A percentile compares a stretch with the other conserved stretches of the same genome.
Evolutionary conservation across 1,140 invertebrate genomes (phyloP).

Genomic region (Scaptomyza pallida): DNA sequence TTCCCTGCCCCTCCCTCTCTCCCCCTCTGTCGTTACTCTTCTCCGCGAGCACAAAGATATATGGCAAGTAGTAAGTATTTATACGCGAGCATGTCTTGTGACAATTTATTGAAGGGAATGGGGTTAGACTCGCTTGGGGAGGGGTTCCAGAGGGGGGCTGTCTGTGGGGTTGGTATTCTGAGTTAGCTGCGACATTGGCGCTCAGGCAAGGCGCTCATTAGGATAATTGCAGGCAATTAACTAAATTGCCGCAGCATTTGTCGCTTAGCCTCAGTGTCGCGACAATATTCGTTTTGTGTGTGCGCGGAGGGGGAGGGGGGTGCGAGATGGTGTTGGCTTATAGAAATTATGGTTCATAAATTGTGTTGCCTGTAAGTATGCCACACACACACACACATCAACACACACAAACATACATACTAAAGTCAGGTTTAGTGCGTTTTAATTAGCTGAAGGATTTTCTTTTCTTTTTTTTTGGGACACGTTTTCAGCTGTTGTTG

Average conservation of each 20-base stretch:
- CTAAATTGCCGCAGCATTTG: conserved; percentile 81
- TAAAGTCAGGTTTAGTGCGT: conserved; percentile 63
- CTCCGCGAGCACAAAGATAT: conserved; percentile 32
- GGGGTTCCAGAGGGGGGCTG: not conserved
- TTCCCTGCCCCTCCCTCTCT: no score
- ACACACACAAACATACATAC: conserved; percentile 5
- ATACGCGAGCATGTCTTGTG: conserved; percentile 18
- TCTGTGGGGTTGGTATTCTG: conserved; percentile 2
- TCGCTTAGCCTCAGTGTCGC: conserved; percentile 55
- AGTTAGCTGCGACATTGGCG: conserved; percentile 53
- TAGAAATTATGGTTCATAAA: conserved; percentile 79
- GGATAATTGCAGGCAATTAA: conserved; percentile 83
- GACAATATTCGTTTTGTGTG: conserved; percentile 30
- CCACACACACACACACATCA: not conserved
- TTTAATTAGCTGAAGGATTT: conserved; percentile 74
- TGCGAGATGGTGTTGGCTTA: conserved; percentile 43
- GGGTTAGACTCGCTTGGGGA: not conserved
- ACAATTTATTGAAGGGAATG: conserved; percentile 26
- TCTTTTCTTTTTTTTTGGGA: conserved; percentile 5
- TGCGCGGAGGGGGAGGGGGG: not conserved
- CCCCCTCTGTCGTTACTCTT: no score
- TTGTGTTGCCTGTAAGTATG: conserved; percentile 48
- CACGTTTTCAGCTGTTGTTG: conserved; percentile 37
- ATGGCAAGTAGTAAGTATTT: conserved; percentile 22
- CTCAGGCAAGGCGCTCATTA: conserved; percentile 79